Base-by-base conservation (phyloP, 2,888 invertebrate genomes). In the Buathra laborator region DNA sequence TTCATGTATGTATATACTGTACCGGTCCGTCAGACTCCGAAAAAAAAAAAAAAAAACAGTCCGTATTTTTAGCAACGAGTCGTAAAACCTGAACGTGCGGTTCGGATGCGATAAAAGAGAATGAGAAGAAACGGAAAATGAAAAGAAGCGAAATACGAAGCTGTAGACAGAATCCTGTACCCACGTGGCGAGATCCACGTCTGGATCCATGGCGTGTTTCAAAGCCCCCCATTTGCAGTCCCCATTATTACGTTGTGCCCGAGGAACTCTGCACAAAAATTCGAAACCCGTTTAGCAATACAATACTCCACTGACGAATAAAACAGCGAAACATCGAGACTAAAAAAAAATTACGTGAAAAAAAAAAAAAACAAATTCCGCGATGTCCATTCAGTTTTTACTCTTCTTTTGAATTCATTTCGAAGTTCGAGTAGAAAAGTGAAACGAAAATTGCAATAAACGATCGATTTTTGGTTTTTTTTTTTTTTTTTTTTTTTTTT, bases 41-140 rank as follows among this genome's bases (percentile, higher is more conserved):
- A 68, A 68, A 68, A 53, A 66, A 66, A 62, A 71, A 67, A 9
- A 66, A 66, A 62, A 72, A 67, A 9, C 10, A 24, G 19, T 56
- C 37, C 59, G 43, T 81, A 81, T 81, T 81, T 81, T 74, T 74
- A 68, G 81, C 74, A 81, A 24, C 67, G 46, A 19, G 46, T 74
- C 81, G 32, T 74, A 59, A 68, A 46, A 32, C 19, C 56, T 59
- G 72, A 24, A 56, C 32, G 67, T 56, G 56, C 75, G 51, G 29
- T 43, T 43, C 56, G 9, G 19, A 44, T 29, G 53, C 7, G 43
- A 74, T 53, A 74, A 51, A 74, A 10, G 67, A 44, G 67, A 68
- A 29, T 46, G 14, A 74, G 44, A 56, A 62, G 24, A n/a, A 46
- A 53, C 1, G 48, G 29, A 66, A 53, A 32, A 53, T 16, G 32